Evolutionary conservation across 2,888 invertebrate species (phyloP).

Genomic region (Oscheius onirici): DNA sequence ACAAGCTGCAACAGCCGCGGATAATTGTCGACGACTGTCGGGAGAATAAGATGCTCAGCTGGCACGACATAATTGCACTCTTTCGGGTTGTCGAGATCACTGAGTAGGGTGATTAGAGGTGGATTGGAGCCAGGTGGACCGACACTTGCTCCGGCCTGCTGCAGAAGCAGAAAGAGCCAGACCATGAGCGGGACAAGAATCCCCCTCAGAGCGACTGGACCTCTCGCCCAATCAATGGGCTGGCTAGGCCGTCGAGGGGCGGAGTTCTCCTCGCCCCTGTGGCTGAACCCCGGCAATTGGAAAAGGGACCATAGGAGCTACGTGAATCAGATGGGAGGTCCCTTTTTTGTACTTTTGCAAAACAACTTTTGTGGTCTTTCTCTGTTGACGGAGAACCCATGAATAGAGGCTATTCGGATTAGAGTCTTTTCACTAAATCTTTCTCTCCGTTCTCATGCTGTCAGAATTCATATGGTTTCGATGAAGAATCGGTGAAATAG

Average conservation of each 20-base stretch:
- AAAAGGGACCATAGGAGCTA: not conserved
- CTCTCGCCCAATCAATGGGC: no score
- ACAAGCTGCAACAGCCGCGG: slow-evolving; percentile 45
- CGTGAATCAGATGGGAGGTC: not conserved
- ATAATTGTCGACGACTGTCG: slow-evolving; percentile 41
- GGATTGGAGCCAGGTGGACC: not conserved
- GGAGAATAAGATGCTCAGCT: slow-evolving; percentile 41
- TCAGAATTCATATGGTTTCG: no score
- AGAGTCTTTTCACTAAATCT: no score
- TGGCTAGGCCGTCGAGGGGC: not conserved
- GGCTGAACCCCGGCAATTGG: slow-evolving; percentile 18
- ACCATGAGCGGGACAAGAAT: slow-evolving; percentile 10
- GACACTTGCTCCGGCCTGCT: no score
- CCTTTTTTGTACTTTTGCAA: not conserved
- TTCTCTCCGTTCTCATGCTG: no score
- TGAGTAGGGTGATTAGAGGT: slow-evolving; percentile 15
- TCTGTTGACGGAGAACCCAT: no score
- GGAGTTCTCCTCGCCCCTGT: not conserved
- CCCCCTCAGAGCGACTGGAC: not conserved
- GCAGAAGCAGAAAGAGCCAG: not conserved
- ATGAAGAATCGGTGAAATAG: no score
- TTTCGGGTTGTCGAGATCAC: slow-evolving; percentile 34
- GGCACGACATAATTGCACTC: slow-evolving; percentile 47
- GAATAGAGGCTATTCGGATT: no score
- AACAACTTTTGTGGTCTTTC: no score